phyloP scores from a whole-genome alignment of 2,113 vertebrate species.

The Promerops cafer region DNA sequence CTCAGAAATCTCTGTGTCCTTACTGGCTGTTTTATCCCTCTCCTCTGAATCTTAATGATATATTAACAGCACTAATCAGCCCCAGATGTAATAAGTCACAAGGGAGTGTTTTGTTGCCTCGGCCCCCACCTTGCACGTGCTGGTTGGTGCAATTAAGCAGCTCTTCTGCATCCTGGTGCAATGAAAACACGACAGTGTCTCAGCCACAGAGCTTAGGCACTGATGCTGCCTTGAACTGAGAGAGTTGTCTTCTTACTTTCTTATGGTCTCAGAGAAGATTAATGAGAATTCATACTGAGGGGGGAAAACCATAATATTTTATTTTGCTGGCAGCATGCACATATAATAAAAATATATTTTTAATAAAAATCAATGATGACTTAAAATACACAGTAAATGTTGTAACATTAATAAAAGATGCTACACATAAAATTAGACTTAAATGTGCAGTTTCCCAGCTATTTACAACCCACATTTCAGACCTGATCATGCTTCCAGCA shows the following conservation, averaged over 20 bases:
- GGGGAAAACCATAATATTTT: slow-evolving; percentile 6
- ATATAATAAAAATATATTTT: slow-evolving; percentile 56
- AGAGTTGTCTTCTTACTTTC: neutral
- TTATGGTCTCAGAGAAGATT: neutral
- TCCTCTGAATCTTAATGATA: neutral
- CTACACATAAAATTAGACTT: slow-evolving; percentile 56
- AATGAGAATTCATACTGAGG: slow-evolving; percentile 8
- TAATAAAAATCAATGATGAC: slow-evolving; percentile 72
- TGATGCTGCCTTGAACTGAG: neutral
- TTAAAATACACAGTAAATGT: slow-evolving; percentile 64
- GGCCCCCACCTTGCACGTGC: neutral
- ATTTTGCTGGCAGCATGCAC: slow-evolving; percentile 52
- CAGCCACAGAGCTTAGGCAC: neutral
- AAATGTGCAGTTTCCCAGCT: slow-evolving; percentile 26
- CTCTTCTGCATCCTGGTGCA: neutral
- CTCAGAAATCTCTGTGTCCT: neutral
- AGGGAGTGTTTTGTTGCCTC: neutral
- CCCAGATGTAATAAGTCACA: neutral
- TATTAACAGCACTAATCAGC: slow-evolving; percentile 4
- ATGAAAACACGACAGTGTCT: neutral
- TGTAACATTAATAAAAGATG: slow-evolving; percentile 67
- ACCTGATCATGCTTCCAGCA: slow-evolving; percentile 49
- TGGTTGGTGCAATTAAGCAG: neutral
- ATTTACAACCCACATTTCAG: slow-evolving; percentile 58
- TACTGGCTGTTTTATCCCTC: neutral